Evolutionary conservation across 92 coral and sea anemone genomes (phyloP).

Genomic region (Meandrina meandrites): DNA sequence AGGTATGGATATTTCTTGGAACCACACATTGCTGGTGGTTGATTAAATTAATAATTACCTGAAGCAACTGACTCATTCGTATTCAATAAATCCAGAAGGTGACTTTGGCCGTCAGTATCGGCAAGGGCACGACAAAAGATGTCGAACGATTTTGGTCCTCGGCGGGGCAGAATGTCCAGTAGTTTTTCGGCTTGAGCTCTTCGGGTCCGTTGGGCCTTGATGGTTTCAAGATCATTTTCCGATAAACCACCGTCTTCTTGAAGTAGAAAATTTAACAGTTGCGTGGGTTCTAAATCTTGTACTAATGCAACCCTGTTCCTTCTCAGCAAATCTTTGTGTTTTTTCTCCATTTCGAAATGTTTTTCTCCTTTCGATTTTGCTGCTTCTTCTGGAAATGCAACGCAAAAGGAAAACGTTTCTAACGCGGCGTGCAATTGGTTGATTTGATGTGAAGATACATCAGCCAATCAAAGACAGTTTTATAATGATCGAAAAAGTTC

Average conservation of each 20-base stretch:
- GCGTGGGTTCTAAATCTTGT: constrained; percentile 76
- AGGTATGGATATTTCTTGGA: too few relatives aligned
- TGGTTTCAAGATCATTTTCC: constrained; percentile 74
- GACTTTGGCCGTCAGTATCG: constrained; percentile 69
- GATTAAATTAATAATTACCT: constrained; percentile 25
- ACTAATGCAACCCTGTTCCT: constrained; percentile 71
- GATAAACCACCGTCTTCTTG: constrained; percentile 67
- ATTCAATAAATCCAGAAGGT: constrained; percentile 67
- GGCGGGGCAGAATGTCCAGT: constrained; percentile 78
- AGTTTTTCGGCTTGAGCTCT: constrained; percentile 71
- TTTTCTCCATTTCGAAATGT: constrained; percentile 29
- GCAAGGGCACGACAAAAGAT: constrained; percentile 74
- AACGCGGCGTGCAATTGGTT: constrained; percentile 13
- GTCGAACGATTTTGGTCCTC: constrained; percentile 81
- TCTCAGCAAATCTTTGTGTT: constrained; percentile 67
- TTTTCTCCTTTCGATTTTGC: neutral
- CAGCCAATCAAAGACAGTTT: constrained; percentile 21
- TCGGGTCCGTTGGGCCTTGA: constrained; percentile 65
- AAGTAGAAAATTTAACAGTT: constrained; percentile 64
- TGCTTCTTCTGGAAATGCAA: neutral
- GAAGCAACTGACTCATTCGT: constrained; percentile 39
- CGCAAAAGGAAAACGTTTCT: neutral
- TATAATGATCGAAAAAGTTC: neutral
- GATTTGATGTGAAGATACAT: neutral
- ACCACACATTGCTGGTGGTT: neutral